Evolutionary conservation across 2,888 invertebrate species (phyloP).

Genomic region (Priapulus caudatus): DNA sequence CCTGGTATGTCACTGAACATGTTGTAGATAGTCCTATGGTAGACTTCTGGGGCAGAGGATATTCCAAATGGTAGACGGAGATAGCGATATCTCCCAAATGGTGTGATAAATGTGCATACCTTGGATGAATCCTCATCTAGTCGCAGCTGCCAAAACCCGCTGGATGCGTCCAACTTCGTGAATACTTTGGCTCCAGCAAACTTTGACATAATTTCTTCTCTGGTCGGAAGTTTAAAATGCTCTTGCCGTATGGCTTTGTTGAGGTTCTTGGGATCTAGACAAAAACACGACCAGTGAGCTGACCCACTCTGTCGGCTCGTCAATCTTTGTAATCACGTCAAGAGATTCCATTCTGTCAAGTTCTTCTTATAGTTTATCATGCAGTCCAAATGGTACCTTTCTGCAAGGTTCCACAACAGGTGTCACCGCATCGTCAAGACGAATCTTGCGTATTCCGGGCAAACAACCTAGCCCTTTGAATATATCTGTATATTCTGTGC

Average conservation of each 20-base stretch:
- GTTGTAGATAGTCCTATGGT: slow-evolving; percentile 13
- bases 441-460: slow-evolving; percentile 16
- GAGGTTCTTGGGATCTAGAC: slow-evolving; percentile 22
- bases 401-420: slow-evolving; percentile 21
- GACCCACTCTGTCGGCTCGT: slow-evolving; percentile 23
- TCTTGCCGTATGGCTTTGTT: slow-evolving; percentile 20
- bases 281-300: slow-evolving; percentile 21
- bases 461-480: slow-evolving; percentile 20
- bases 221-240: slow-evolving; percentile 20
- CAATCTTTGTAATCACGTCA: slow-evolving; percentile 18
- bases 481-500: slow-evolving; percentile 7
- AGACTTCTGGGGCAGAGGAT: slow-evolving; percentile 17
- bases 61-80: slow-evolving; percentile 17
- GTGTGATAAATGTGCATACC: slow-evolving; percentile 18
- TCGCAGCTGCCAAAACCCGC: slow-evolving; percentile 20
- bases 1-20: slow-evolving; percentile 13
- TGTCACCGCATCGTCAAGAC: slow-evolving; percentile 13
- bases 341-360: slow-evolving; percentile 16
- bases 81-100: slow-evolving; percentile 17
- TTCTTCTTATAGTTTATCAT: slow-evolving; percentile 18
- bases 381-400: slow-evolving; percentile 14
- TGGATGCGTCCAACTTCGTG: slow-evolving; percentile 18
- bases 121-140: slow-evolving; percentile 15
- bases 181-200: slow-evolving; percentile 18
- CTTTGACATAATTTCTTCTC: slow-evolving; percentile 19